A percentile compares a stretch with the other conserved stretches of the same genome.
These are phyloP conservation scores for Nesometra sesokonis DNA, from an alignment of 35 echinoderm and acorn worm genomes.

Conservation along the genomic window DNA sequence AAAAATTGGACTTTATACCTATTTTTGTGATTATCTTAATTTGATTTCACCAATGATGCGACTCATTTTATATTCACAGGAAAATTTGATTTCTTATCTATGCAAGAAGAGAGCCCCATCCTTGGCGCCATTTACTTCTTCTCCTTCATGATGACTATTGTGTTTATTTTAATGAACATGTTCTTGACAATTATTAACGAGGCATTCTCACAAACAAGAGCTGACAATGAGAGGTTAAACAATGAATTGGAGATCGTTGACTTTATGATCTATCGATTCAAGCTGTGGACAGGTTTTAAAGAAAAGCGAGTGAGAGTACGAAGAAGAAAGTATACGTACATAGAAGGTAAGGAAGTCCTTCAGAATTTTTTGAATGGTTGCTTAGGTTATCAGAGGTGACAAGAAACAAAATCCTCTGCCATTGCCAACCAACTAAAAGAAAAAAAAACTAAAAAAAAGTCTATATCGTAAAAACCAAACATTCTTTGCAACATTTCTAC, in stretches of 20 bases:
- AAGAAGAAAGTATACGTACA: slow-evolving; percentile 46
- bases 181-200: slow-evolving; percentile 85
- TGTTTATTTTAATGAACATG: slow-evolving; percentile 84
- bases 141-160: slow-evolving; percentile 60
- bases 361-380: not conserved
- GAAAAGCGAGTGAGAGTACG: slow-evolving; percentile 37
- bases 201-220: slow-evolving; percentile 50
- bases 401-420: not conserved
- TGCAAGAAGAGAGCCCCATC: slow-evolving; percentile 38
- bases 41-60: no score
- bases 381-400: not conserved
- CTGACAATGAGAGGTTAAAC: slow-evolving; percentile 31
- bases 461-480: not conserved
- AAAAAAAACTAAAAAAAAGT: not conserved
- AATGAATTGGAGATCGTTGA: slow-evolving; percentile 83
- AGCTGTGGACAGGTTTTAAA: slow-evolving; percentile 54
- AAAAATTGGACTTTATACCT: no score
- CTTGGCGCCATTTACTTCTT: slow-evolving; percentile 83
- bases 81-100: slow-evolving; percentile 75
- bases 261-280: slow-evolving; percentile 83
- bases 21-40: no score
- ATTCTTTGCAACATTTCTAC: no score
- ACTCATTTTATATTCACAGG: slow-evolving; percentile 24
- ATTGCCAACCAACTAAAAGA: not conserved
- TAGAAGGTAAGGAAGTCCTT: slow-evolving; percentile 79